These are phyloP conservation scores for Cygnus olor DNA, from an alignment of 2,797 vertebrate genomes.

Conservation along the genomic window DNA sequence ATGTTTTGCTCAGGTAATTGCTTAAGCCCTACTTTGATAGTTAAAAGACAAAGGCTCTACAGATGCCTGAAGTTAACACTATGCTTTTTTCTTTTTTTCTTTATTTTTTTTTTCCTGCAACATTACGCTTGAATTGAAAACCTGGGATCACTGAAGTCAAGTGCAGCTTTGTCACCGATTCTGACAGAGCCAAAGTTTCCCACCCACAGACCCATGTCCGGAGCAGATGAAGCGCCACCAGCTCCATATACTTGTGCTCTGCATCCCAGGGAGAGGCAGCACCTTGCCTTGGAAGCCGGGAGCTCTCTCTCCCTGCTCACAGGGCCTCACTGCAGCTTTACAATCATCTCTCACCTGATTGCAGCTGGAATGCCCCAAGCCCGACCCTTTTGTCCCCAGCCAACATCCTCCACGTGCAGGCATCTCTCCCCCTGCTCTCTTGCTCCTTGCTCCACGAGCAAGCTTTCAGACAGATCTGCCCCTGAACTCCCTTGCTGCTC, in stretches of 20 bases:
- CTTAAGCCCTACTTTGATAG: not conserved
- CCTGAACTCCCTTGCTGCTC: accelerated
- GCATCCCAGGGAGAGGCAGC: not conserved
- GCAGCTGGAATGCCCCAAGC: not conserved
- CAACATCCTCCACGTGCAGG: accelerated
- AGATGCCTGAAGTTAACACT: not conserved
- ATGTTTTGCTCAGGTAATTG: not conserved
- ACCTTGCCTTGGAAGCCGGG: not conserved
- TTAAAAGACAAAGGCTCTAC: not conserved
- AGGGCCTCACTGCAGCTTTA: not conserved
- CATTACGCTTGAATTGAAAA: not conserved
- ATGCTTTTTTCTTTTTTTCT: not conserved
- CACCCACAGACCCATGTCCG: not conserved
- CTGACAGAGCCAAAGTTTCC: not conserved
- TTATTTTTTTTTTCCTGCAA: not conserved
- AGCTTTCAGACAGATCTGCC: too few species aligned
- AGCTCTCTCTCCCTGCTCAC: accelerated
- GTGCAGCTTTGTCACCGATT: not conserved
- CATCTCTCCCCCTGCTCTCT: not conserved
- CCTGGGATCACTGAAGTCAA: not conserved
- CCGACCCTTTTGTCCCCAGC: not conserved
- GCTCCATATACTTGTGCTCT: not conserved
- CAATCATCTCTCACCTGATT: not conserved
- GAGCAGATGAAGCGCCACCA: not conserved
- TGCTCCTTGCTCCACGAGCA: not conserved